Percentiles rank a stretch among this genome's conserved stretches.
These are phyloP conservation scores for Addax nasomaculatus DNA, from an alignment of 2,113 vertebrate genomes.

Conservation along the genomic window DNA sequence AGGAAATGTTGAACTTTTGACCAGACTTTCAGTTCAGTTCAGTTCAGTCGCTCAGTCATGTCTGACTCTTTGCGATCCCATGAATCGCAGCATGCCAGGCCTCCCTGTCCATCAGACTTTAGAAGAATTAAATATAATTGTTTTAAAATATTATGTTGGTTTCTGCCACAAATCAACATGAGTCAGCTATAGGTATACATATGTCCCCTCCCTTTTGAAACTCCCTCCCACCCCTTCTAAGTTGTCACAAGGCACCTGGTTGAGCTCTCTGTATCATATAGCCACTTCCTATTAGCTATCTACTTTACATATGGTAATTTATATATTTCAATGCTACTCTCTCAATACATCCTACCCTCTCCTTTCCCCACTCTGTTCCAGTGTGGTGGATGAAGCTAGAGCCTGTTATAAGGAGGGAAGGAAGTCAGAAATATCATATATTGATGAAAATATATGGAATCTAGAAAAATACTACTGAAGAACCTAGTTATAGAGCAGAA, in stretches of 20 bases:
- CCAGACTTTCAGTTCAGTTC: not conserved
- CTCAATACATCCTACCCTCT: not conserved
- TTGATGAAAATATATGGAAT: not conserved
- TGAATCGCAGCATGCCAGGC: too few relatives aligned
- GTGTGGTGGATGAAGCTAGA: not conserved
- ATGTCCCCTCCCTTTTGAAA: not conserved
- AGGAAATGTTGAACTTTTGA: not conserved
- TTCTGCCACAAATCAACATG: not conserved
- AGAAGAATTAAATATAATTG: not conserved
- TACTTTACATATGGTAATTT: not conserved
- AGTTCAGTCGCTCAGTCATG: too few relatives aligned
- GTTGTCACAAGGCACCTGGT: not conserved
- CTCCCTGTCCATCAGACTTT: not conserved
- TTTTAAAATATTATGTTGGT: not conserved
- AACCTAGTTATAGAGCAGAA: not conserved
- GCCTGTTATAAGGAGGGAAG: not conserved
- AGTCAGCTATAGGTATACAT: not conserved
- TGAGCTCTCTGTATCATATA: not conserved
- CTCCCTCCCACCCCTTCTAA: not conserved
- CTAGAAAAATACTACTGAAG: not conserved
- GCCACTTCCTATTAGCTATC: not conserved
- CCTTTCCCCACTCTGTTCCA: not conserved
- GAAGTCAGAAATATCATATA: not conserved
- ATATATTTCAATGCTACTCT: not conserved
- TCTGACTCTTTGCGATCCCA: too few relatives aligned